A percentile compares a stretch with the other conserved stretches of the same genome.
These are phyloP conservation scores for Sitta europaea DNA, from an alignment of 2,113 vertebrate genomes.

Conservation along the genomic window DNA sequence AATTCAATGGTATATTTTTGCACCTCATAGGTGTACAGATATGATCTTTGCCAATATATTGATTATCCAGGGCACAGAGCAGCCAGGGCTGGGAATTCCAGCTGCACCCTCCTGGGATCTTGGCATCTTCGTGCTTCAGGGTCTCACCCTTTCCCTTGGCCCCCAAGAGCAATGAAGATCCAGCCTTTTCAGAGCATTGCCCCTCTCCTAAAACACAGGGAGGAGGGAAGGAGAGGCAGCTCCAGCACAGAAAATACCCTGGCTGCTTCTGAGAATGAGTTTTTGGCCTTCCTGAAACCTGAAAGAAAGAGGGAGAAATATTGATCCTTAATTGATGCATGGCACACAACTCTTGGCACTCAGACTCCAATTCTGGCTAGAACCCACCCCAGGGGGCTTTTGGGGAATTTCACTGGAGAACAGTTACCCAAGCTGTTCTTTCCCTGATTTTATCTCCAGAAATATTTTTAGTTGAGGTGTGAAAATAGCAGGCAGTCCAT, in stretches of 20 bases:
- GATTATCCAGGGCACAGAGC: not conserved
- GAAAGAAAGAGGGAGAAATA: not conserved
- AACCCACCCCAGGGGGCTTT: rapidly evolving
- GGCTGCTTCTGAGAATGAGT: not conserved
- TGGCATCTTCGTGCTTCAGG: conserved; percentile 46
- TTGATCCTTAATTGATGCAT: not conserved
- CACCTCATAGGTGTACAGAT: rapidly evolving
- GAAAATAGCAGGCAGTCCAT: not conserved
- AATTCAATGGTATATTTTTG: not conserved
- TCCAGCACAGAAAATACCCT: not conserved
- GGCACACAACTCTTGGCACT: no score
- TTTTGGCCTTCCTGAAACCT: not conserved
- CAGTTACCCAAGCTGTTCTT: not conserved
- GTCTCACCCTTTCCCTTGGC: not conserved
- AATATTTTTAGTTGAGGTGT: not conserved
- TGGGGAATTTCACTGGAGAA: not conserved
- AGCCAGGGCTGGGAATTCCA: not conserved
- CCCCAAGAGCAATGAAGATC: not conserved
- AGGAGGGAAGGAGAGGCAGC: not conserved
- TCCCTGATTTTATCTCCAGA: rapidly evolving
- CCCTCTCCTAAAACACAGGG: not conserved
- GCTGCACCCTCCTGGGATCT: not conserved
- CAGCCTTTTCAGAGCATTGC: not conserved
- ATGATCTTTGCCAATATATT: not conserved
- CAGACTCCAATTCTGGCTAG: not conserved